phyloP scores from a whole-genome alignment of 2,113 vertebrate genomes.

The Hyperopisus bebe region DNA sequence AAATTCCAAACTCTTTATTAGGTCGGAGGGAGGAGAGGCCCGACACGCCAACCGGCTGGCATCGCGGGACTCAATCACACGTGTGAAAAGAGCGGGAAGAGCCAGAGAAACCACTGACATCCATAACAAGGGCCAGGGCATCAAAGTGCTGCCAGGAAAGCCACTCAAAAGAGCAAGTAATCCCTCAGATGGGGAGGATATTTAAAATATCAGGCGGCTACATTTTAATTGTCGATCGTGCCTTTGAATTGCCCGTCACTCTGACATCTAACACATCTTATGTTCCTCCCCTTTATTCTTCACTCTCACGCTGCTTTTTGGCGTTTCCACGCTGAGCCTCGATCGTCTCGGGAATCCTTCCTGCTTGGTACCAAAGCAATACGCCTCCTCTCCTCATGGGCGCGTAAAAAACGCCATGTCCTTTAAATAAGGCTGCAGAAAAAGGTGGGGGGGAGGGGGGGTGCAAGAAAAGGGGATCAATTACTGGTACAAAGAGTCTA shows the following conservation, averaged over 20 bases:
- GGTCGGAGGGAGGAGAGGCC: not conserved
- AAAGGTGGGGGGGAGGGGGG: not conserved
- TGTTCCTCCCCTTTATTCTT: conserved; percentile 22
- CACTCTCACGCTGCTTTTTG: not conserved
- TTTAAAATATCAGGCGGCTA: conserved; percentile 31
- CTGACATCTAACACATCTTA: conserved; percentile 36
- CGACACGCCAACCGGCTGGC: not conserved
- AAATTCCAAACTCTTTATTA: not conserved
- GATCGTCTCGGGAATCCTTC: conserved; percentile 28
- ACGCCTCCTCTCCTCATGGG: conserved; percentile 19
- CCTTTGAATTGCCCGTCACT: conserved; percentile 36
- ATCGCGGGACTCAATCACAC: not conserved
- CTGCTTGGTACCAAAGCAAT: conserved; percentile 29
- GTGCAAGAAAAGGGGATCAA: conserved; percentile 24
- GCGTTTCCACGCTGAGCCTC: conserved; percentile 29
- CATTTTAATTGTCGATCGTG: conserved; percentile 39
- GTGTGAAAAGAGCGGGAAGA: not conserved
- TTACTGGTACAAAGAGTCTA: conserved; percentile 33
- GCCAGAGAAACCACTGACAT: conserved; percentile 12
- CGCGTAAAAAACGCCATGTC: conserved; percentile 13
- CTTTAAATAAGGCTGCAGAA: conserved; percentile 4
- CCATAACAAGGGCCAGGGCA: conserved; percentile 33
- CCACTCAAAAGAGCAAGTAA: conserved; percentile 31
- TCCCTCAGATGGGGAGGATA: conserved; percentile 30
- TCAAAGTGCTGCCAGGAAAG: conserved; percentile 36